phyloP scores from a whole-genome alignment of 2,797 vertebrate species.

The Dallia pectoralis region DNA sequence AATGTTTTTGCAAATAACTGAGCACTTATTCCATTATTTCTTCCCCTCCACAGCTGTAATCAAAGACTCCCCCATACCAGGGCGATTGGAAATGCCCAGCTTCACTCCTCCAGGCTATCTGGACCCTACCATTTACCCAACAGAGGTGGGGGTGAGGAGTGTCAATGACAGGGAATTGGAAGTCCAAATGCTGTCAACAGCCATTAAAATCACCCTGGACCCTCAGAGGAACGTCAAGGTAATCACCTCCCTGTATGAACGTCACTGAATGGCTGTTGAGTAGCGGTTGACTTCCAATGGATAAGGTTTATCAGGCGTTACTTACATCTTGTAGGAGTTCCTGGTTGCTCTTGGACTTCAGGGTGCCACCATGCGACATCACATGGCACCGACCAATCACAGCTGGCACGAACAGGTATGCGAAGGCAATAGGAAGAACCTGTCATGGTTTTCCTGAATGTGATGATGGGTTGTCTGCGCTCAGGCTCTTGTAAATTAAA shows the following conservation, averaged over 20 bases:
- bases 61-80: conserved; percentile 75
- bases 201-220: conserved; percentile 88
- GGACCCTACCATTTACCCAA: conserved; percentile 85
- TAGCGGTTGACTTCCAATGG: not conserved
- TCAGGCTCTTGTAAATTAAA: not conserved
- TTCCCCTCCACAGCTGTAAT: conserved; percentile 70
- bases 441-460: not conserved
- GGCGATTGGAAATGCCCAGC: conserved; percentile 78
- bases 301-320: not conserved
- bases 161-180: conserved; percentile 70
- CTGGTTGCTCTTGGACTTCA: conserved; percentile 86
- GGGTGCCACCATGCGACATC: conserved; percentile 85
- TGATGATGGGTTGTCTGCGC: conserved; percentile 6
- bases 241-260: not conserved
- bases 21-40: not conserved
- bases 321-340: conserved; percentile 78
- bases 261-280: not conserved
- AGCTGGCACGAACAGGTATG: conserved; percentile 90
- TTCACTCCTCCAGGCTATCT: conserved; percentile 78
- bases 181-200: conserved; percentile 84
- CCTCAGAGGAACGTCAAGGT: conserved; percentile 86
- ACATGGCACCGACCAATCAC: conserved; percentile 78
- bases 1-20: not conserved
- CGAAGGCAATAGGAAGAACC: not conserved
- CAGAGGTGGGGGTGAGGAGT: conserved; percentile 83